Base-by-base conservation (phyloP, 2,888 invertebrate genomes). In the Tanypteryx hageni region DNA sequence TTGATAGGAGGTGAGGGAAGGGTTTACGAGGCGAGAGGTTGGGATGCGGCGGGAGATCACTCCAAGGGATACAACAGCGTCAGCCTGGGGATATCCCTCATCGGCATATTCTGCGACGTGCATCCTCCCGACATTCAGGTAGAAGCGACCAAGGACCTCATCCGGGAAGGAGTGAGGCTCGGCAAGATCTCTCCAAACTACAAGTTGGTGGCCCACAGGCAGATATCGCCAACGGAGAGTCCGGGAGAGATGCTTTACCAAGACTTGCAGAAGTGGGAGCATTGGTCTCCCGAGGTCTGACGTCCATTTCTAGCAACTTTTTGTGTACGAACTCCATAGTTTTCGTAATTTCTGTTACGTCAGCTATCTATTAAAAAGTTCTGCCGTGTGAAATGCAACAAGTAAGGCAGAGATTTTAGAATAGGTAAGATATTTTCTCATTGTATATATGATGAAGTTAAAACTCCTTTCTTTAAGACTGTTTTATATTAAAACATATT, bases 141-240 rank as follows among this genome's bases (percentile, higher is more conserved):
- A 31, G 44, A 44, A 44, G 95, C 95, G 85, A 96, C 96, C 57
- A 95, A 95, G 93, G 94, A 94, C 58, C 94, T 96, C 57, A 95
- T 96, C 76, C 94, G 92, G n/a, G 94, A 95, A 85, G 96, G 96
- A 7, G 94, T 96, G 0, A 94, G 95, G 91, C 94, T 95, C 44
- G 96, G 96, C 0, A 95, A 95, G 84, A 95, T 96, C 92, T 94
- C 94, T 0, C 92, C 94, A 18, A 94, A 96, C 92, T 96, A 96
- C 93, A 94, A 95, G 59, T 93, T 96, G 10, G 93, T 96, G 76
- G 96, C 95, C 14, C 96, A 96, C 93, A 95, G 96, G 92, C 96
- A 96, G 93, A 96, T 96, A 93, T 94, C 94, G 59, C 94, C 95
- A 0, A 95, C 95, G 0, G 95, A 95, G 93, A 94, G 94, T 61